A percentile compares a stretch with the other conserved stretches of the same genome.
Evolutionary conservation across 1,140 invertebrate genomes (phyloP).

Genomic region (Ostrea edulis): DNA sequence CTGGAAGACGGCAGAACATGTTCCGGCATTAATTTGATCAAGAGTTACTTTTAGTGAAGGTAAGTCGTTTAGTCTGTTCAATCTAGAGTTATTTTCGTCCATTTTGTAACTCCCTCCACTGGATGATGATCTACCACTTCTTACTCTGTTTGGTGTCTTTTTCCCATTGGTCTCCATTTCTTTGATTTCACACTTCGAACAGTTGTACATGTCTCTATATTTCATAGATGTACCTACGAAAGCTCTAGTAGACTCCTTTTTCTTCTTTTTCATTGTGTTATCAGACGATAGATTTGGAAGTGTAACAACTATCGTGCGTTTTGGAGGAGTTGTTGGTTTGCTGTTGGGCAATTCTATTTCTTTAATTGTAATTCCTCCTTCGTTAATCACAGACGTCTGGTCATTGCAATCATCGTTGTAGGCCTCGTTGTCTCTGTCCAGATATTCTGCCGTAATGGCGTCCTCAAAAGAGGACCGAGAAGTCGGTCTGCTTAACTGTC

Average conservation of each 20-base stretch:
- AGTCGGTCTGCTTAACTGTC: constrained; percentile 22
- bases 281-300: constrained; percentile 18
- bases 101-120: constrained; percentile 23
- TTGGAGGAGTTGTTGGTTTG: neutral
- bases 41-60: constrained; percentile 28
- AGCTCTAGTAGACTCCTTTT: neutral
- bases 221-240: neutral
- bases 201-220: constrained; percentile 5
- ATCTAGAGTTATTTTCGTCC: neutral
- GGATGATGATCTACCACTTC: neutral
- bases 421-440: neutral
- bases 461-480: constrained; percentile 36
- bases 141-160: constrained; percentile 3
- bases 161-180: neutral
- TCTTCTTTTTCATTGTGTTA: constrained; percentile 7
- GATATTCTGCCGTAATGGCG: constrained; percentile 37
- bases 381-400: neutral
- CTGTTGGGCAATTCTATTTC: neutral
- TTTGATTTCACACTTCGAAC: neutral
- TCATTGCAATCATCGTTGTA: constrained; percentile 20
- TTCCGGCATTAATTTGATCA: constrained; percentile 10
- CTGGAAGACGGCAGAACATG: constrained; percentile 3
- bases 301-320: constrained; percentile 30
- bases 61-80: constrained; percentile 17
- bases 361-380: neutral